A percentile compares a stretch with the other conserved stretches of the same genome.
phyloP scores from a whole-genome alignment of 2,888 invertebrate genomes.

The Proisotoma minuta region DNA sequence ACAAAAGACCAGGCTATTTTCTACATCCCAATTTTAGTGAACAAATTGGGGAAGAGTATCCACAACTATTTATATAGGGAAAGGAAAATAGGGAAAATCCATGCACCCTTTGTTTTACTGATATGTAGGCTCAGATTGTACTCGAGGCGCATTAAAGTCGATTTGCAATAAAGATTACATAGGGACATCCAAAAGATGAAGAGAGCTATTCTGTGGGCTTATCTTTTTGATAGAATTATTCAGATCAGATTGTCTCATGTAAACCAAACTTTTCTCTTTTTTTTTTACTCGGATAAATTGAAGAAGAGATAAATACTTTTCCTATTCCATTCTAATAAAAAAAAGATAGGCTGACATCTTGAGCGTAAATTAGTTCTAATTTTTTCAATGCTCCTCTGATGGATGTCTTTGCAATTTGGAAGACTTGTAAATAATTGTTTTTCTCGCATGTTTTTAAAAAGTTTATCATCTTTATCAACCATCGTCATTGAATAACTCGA shows the following conservation, averaged over 20 bases:
- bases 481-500: too few species aligned
- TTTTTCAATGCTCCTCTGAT: too few species aligned
- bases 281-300: constrained; percentile 7
- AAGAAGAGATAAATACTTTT: constrained; percentile 7
- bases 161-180: constrained; percentile 48
- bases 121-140: constrained; percentile 39
- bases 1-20: constrained; percentile 38
- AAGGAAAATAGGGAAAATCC: too few species aligned
- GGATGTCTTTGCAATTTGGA: too few species aligned
- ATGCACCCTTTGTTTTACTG: too few species aligned
- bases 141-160: constrained; percentile 47
- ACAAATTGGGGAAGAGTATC: constrained; percentile 16
- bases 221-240: constrained; percentile 48
- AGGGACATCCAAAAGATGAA: constrained; percentile 48
- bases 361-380: too few species aligned
- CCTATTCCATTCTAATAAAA: too few species aligned
- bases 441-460: too few species aligned
- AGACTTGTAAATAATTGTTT: too few species aligned
- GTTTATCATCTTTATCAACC: too few species aligned
- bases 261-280: constrained; percentile 6
- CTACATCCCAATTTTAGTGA: constrained; percentile 29
- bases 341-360: too few species aligned
- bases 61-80: neutral
- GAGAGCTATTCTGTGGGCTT: constrained; percentile 47
- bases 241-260: constrained; percentile 44